phyloP scores from a whole-genome alignment of 2,888 invertebrate species.

The Epinotia ramella region DNA sequence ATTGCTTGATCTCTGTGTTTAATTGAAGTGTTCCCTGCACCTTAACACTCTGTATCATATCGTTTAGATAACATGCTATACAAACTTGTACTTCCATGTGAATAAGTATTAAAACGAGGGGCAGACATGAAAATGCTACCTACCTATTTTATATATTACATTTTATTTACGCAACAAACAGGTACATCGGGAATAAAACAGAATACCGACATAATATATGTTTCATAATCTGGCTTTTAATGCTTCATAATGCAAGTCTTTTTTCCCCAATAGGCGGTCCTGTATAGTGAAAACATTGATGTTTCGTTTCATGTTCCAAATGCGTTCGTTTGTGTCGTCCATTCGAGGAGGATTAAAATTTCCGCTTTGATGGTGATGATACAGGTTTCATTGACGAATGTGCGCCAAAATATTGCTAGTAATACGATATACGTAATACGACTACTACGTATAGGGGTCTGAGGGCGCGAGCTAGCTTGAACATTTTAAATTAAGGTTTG shows the following conservation, averaged over 20 bases:
- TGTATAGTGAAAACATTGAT: constrained; percentile 35
- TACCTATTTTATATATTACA: not conserved
- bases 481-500: not conserved
- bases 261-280: constrained; percentile 29
- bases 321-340: constrained; percentile 56
- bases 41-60: too few species aligned
- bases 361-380: constrained; percentile 48
- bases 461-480: not conserved
- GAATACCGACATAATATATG: constrained; percentile 4
- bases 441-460: not conserved
- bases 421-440: not conserved
- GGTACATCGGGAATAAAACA: not conserved
- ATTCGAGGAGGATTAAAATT: constrained; percentile 59
- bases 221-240: constrained; percentile 28
- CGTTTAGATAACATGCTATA: too few species aligned
- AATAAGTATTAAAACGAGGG: too few species aligned
- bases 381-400: constrained; percentile 16
- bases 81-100: too few species aligned
- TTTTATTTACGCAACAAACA: not conserved
- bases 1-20: too few species aligned
- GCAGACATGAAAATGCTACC: not conserved
- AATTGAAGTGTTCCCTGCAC: too few species aligned
- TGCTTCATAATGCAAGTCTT: constrained; percentile 29
- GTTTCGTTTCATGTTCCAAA: constrained; percentile 52
- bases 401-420: constrained; percentile 10